These are phyloP conservation scores for Eupristina koningsbergeri DNA, from an alignment of 1,140 invertebrate genomes.

Conservation along the genomic window DNA sequence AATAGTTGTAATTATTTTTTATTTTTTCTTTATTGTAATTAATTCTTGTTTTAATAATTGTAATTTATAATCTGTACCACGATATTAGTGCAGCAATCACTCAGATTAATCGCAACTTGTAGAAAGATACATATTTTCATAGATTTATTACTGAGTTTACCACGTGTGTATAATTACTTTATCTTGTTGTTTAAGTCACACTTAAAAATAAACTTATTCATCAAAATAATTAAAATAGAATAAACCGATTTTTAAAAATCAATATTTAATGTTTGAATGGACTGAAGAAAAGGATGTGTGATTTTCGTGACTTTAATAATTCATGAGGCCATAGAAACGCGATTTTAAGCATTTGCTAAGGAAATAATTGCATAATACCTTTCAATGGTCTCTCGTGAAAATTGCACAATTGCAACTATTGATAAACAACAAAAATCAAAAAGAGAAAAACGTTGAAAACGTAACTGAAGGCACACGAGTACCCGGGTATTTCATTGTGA, in stretches of 20 bases:
- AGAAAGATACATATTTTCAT: background rate
- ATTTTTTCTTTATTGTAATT: background rate
- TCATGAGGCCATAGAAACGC: background rate
- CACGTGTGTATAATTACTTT: background rate
- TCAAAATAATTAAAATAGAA: constrained; percentile 19
- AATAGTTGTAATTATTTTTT: constrained; percentile 44
- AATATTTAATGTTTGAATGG: background rate
- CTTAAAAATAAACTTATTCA: constrained; percentile 10
- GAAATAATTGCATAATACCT: background rate
- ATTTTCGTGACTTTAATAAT: background rate
- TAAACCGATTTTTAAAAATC: background rate
- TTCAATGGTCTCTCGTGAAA: background rate
- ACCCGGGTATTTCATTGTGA: background rate
- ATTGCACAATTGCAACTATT: background rate
- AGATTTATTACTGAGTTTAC: background rate
- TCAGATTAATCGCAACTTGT: constrained; percentile 2
- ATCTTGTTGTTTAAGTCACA: background rate
- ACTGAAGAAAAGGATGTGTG: background rate
- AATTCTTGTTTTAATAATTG: background rate
- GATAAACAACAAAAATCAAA: background rate
- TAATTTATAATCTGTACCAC: background rate
- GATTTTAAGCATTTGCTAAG: background rate
- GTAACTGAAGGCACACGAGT: background rate
- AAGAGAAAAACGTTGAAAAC: background rate
- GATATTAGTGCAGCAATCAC: background rate